A percentile compares a stretch with the other conserved stretches of the same genome.
Evolutionary conservation across 1,140 invertebrate genomes (phyloP).

Genomic region (Lordiphosa mommai): DNA sequence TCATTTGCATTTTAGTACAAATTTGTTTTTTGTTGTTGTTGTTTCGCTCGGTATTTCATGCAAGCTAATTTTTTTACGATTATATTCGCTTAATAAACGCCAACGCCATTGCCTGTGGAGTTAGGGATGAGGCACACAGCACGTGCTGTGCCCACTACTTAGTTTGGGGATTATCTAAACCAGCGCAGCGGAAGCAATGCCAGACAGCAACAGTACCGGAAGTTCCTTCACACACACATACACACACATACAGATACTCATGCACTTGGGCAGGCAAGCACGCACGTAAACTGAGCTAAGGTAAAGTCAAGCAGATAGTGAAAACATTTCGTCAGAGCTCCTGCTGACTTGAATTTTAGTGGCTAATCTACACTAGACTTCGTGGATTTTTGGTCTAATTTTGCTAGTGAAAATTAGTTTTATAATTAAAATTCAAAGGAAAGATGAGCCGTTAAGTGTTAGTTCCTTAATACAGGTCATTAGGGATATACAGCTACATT

Average conservation of each 20-base stretch:
- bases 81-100: conserved; percentile 59
- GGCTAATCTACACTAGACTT: conserved; percentile 25
- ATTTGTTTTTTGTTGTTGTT: conserved; percentile 1
- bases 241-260: conserved; percentile 5
- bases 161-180: conserved; percentile 34
- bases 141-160: conserved; percentile 51
- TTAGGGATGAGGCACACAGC: conserved; percentile 19
- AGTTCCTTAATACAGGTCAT: no score
- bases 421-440: background rate
- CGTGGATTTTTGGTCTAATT: conserved; percentile 1
- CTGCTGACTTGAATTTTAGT: conserved; percentile 26
- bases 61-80: conserved; percentile 65
- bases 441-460: no score
- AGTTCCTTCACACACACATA: conserved; percentile 16
- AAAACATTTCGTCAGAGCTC: background rate
- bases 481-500: no score
- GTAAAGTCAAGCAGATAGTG: conserved; percentile 2
- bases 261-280: background rate
- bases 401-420: background rate
- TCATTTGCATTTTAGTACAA: conserved; percentile 40
- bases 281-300: background rate
- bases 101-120: conserved; percentile 34
- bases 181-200: conserved; percentile 32
- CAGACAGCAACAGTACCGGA: conserved; percentile 24
- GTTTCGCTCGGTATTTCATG: conserved; percentile 41